Conservation (phyloP, 2,113 vertebrate species). For the Eptesicus fuscus region DNA sequence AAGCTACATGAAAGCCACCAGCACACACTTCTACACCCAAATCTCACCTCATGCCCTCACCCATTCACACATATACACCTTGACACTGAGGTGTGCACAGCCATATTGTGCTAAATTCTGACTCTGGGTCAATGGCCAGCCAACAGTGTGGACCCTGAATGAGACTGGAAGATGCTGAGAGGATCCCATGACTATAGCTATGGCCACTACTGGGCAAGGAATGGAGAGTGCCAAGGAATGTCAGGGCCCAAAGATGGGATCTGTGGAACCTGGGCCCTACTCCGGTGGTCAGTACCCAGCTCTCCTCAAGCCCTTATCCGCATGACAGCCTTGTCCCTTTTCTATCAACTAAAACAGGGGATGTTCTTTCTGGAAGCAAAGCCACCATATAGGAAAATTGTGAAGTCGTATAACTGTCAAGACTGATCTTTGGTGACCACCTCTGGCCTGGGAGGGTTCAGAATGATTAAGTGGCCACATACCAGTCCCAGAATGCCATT, state of each 20-base stretch:
- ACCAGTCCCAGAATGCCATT: neutral
- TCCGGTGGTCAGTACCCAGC: neutral
- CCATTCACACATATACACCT: neutral
- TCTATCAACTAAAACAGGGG: neutral
- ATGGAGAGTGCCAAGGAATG: neutral
- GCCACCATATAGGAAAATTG: neutral
- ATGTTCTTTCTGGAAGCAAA: neutral
- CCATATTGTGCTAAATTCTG: neutral
- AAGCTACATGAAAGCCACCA: neutral
- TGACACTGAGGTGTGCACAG: neutral
- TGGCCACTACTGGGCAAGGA: neutral
- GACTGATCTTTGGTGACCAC: neutral
- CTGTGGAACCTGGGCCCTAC: neutral
- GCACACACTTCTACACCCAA: neutral
- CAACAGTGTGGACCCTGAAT: neutral
- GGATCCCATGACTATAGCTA: neutral
- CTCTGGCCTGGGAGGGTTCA: neutral
- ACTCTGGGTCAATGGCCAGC: neutral
- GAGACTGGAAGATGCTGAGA: neutral
- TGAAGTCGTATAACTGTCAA: neutral
- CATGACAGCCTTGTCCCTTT: neutral
- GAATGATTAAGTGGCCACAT: neutral
- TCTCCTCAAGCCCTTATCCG: neutral
- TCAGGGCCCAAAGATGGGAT: neutral
- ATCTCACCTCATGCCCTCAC: neutral